Evolutionary conservation across 2,797 vertebrate genomes (phyloP).

Genomic region (Silurus aristotelis): DNA sequence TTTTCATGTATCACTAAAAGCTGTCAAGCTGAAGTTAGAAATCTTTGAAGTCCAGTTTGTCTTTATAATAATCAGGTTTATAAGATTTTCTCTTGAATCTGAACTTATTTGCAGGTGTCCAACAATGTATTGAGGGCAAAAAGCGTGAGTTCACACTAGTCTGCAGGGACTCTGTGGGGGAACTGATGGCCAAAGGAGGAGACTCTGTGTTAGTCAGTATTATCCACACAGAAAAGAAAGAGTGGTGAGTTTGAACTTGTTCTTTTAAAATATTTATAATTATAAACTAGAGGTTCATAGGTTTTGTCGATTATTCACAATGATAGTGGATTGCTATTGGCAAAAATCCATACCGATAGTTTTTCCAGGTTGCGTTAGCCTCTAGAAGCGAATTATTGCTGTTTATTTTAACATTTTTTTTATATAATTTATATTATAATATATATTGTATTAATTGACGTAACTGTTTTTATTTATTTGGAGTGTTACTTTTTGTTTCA

Average conservation of each 20-base stretch:
- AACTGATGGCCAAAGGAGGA: conserved; percentile 78
- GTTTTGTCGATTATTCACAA: too few relatives aligned
- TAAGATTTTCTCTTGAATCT: conserved; percentile 17
- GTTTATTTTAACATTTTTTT: too few relatives aligned
- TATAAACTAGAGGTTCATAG: too few relatives aligned
- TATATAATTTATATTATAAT: too few relatives aligned
- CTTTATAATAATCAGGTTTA: background rate
- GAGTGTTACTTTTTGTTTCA: too few relatives aligned
- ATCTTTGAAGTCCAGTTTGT: background rate
- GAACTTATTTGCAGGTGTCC: conserved; percentile 71
- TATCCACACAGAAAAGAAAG: conserved; percentile 79
- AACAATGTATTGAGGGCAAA: conserved; percentile 73
- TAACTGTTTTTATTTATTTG: too few relatives aligned
- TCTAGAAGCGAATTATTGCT: too few relatives aligned
- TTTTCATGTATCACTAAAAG: background rate
- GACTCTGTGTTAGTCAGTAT: conserved; percentile 79
- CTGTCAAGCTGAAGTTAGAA: background rate
- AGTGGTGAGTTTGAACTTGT: conserved; percentile 72
- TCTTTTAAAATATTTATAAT: too few relatives aligned
- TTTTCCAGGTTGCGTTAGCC: too few relatives aligned
- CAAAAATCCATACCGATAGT: too few relatives aligned
- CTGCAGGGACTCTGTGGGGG: conserved; percentile 76
- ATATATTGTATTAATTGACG: too few relatives aligned
- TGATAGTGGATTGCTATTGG: too few relatives aligned
- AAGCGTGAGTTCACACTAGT: conserved; percentile 78